These are phyloP conservation scores for Charanyca ferruginea DNA, from an alignment of 2,888 invertebrate species.

Conservation along the genomic window DNA sequence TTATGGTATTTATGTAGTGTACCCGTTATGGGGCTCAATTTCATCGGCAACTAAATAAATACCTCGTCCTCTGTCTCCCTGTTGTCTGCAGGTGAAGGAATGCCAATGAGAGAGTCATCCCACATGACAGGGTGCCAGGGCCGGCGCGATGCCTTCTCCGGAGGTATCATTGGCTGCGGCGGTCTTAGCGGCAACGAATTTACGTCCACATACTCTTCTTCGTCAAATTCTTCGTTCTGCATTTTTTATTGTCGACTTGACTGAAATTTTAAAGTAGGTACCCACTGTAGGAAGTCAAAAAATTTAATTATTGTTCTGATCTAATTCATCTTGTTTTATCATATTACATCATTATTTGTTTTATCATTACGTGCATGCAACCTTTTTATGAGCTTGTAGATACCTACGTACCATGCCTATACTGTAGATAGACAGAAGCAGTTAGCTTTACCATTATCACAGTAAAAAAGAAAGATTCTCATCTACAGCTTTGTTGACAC, in stretches of 20 bases:
- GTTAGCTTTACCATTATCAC: no score
- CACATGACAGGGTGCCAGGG: slow-evolving; percentile 93
- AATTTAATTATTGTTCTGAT: no score
- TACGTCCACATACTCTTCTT: slow-evolving; percentile 85
- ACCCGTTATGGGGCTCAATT: background rate
- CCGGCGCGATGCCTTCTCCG: slow-evolving; percentile 89
- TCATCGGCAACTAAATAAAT: background rate
- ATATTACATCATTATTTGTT: no score
- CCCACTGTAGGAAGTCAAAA: background rate
- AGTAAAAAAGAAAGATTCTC: no score
- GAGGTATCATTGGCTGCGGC: slow-evolving; percentile 88
- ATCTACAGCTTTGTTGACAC: no score
- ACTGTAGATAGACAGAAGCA: no score
- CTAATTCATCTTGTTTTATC: no score
- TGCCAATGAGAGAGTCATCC: slow-evolving; percentile 87
- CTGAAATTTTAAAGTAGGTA: slow-evolving; percentile 44
- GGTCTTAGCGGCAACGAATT: slow-evolving; percentile 82
- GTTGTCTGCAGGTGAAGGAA: slow-evolving; percentile 78
- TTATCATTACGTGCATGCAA: no score
- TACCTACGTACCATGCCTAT: no score
- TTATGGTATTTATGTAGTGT: no score
- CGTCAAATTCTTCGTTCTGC: slow-evolving; percentile 72
- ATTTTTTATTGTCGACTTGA: slow-evolving; percentile 49
- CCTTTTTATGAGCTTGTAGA: no score
- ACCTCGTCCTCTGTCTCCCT: slow-evolving; percentile 50